Evolutionary conservation across 2,888 invertebrate genomes (phyloP), one percentile per base, ranked within the genome.

Genomic region (Anodontia alba): DNA sequence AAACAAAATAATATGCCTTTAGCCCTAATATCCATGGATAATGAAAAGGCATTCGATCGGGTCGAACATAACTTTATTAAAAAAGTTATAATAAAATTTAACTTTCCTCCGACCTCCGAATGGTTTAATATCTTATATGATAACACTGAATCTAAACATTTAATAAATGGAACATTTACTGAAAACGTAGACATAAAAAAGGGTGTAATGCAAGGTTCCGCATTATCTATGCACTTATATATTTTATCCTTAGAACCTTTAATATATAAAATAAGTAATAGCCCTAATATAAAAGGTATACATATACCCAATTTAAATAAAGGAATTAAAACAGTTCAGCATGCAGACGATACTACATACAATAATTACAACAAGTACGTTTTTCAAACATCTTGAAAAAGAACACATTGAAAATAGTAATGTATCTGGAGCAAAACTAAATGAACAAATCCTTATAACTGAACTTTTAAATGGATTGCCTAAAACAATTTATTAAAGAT

Each of bases 381-480:
- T 51, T 43, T 76, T 43, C 2, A 3, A 33, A 1, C 8, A 54
- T 43, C 20, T 70, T 0, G 43, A 49, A 10, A 31, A 54, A 23
- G 57, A 76, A 70, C 31, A 36, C 20, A 43, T 42, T 31, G 57
- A 43, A 12, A 70, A 49, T 67, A 29, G 49, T 0, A 31, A 66
- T 20, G 74, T 67, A 20, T 74, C 67, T 20, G 74, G 74, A 20
- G 66, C 74, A 33, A 74, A 74, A 74, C 66, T 74, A 74, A 74
- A 74, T 49, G 26, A 12, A 67, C 2, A 74, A 74, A 74, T 46
- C 67, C 10, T 31, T 67, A 74, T 49, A 67, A n/a, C 26, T 74
- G 36, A n/a, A 7, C 1, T n/a, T 67, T 38, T 7, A 57, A 29
- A 29, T 57, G 23, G 29, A 57, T 1, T 5, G 10, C 7, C 23